These are phyloP conservation scores for Amphipoea oculea DNA, from an alignment of 2,888 invertebrate genomes.

Conservation along the genomic window DNA sequence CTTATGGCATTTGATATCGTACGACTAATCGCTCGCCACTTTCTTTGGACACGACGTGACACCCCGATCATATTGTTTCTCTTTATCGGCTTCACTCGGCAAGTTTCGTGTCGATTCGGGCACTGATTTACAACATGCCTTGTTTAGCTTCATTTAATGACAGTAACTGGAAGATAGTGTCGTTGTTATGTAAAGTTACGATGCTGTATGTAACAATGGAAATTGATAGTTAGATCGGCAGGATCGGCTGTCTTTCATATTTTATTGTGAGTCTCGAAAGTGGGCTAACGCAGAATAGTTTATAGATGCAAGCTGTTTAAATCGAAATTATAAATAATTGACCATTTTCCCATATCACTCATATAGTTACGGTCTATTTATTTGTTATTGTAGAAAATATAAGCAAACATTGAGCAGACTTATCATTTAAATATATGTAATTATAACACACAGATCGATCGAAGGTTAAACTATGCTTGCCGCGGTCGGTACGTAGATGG, in stretches of 20 bases:
- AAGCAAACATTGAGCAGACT: neutral
- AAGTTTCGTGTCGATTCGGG: constrained; percentile 61
- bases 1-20: constrained; percentile 80
- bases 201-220: constrained; percentile 36
- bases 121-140: constrained; percentile 61
- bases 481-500: neutral
- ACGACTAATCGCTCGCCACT: constrained; percentile 77
- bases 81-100: constrained; percentile 63
- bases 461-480: neutral
- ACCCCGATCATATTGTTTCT: constrained; percentile 60
- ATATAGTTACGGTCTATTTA: neutral
- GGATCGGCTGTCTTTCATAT: constrained; percentile 41
- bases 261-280: constrained; percentile 22
- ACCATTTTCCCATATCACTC: neutral
- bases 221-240: constrained; percentile 16
- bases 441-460: no score
- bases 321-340: neutral
- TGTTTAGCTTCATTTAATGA: constrained; percentile 50
- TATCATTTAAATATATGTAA: neutral
- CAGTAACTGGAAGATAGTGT: constrained; percentile 51
- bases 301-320: neutral
- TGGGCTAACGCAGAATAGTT: neutral
- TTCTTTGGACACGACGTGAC: constrained; percentile 60
- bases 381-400: neutral
- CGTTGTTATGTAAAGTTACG: constrained; percentile 56